Conservation (phyloP, 2,888 invertebrate genomes). For the Asteroscopus sphinx region DNA sequence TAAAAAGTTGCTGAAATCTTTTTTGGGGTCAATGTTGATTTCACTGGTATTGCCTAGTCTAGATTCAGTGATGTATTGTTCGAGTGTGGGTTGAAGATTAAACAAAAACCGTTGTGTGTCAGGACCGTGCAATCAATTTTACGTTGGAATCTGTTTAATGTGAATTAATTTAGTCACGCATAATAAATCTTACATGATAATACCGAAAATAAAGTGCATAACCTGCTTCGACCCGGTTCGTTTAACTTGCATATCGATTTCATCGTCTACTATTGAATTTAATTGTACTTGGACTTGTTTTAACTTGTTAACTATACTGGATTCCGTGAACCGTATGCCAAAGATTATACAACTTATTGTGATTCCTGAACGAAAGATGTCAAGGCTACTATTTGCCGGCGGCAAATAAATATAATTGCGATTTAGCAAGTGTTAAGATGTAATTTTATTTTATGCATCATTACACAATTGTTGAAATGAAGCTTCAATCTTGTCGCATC, state of each 20-base stretch:
- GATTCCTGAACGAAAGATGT: conserved; percentile 64
- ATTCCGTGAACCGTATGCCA: conserved; percentile 53
- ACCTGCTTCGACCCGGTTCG: conserved; percentile 3
- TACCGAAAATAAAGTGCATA: conserved; percentile 10
- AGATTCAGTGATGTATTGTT: conserved; percentile 55
- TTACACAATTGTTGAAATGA: conserved; percentile 55
- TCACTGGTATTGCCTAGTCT: conserved; percentile 60
- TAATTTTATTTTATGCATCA: conserved; percentile 59
- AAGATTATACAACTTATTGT: conserved; percentile 45
- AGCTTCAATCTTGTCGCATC: conserved; percentile 40
- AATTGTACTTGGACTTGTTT: conserved; percentile 31
- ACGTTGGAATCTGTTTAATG: conserved; percentile 7
- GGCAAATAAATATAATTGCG: conserved; percentile 56
- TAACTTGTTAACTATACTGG: conserved; percentile 31
- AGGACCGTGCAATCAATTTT: conserved; percentile 14
- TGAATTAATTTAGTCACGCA: conserved; percentile 12
- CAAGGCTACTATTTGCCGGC: conserved; percentile 64
- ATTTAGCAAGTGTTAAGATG: conserved; percentile 62
- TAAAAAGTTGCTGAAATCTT: conserved; percentile 36
- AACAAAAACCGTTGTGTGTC: conserved; percentile 27
- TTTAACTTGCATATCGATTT: conserved; percentile 20
- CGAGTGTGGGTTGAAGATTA: conserved; percentile 54
- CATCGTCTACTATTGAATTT: conserved; percentile 23
- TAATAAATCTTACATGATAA: conserved; percentile 8
- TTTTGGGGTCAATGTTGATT: conserved; percentile 71